Evolutionary conservation across 2,113 vertebrate species (phyloP), one percentile per base, ranked within the genome.

Genomic region (Centropus bengalensis): DNA sequence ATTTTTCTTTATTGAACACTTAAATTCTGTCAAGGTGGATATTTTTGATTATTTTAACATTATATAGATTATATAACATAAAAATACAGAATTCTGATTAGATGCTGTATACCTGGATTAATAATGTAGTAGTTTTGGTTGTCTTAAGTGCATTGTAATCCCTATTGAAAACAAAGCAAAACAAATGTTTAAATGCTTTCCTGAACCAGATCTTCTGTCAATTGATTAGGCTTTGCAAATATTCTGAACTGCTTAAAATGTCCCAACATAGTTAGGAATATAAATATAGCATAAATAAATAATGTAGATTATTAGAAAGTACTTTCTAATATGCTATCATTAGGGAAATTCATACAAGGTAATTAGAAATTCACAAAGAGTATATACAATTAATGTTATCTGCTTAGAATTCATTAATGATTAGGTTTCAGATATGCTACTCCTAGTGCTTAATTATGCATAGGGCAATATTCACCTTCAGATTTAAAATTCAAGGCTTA

Each of bases 301-400:
- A 56, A 88, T 44, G 78, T 10, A 68, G 49, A 42, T 47, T 88
- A 60, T 85, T 89, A 63, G 78, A 45, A 76, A 82, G 44, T 60
- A 51, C 40, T 44, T 64, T 28, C 20, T 52, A 38, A 76, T 38
- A 38, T 30, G 67, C 79, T 44, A 3, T 30, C 49, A 44, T n/a
- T 21, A 55, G 85, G 85, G 64, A 55, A 89, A 93, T 28, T 3
- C 13, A 54, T 68, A 56, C 67, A 52, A 76, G 49, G 51, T 90
- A 75, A 86, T 93, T 79, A 86, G 67, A 54, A 73, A 89, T 90
- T 82, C 71, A 69, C 58, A 54, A n/a, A 60, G 69, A 58, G 36
- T 71, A 32, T 76, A 49, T 74, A 38, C 58, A 88, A 64, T 93
- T 79, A 88, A 68, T 51, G 36, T 56, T 79, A 73, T 49, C 58